These are phyloP conservation scores for Hapalemur alaotrensis DNA, from an alignment of 2,797 vertebrate genomes.

Conservation along the genomic window DNA sequence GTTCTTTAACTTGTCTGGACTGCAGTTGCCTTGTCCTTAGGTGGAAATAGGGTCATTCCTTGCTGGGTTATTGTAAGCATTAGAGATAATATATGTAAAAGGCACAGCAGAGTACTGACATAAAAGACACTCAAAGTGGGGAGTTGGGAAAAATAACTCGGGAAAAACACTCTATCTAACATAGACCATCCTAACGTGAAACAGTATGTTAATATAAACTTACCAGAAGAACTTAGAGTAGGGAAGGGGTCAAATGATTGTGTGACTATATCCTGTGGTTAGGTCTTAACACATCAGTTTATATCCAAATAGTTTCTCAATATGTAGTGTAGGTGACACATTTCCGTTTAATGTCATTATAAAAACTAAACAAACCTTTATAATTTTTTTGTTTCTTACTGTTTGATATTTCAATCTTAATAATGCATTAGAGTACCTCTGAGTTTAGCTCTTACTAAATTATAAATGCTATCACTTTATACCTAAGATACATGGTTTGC, in stretches of 20 bases:
- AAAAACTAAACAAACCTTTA: neutral
- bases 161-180: neutral
- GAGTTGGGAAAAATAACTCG: neutral
- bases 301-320: neutral
- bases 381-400: constrained; percentile 53
- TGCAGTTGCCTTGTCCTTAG: neutral
- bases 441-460: constrained; percentile 59
- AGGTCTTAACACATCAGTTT: neutral
- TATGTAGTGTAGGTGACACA: neutral
- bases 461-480: constrained; percentile 61
- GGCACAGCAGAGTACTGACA: neutral
- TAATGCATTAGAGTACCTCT: constrained; percentile 62
- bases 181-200: neutral
- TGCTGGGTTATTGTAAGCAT: neutral
- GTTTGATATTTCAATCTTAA: constrained; percentile 62
- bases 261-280: neutral
- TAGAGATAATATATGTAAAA: constrained; percentile 1
- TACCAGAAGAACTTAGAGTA: neutral
- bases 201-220: neutral
- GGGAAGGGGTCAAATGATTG: neutral
- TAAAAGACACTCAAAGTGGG: neutral
- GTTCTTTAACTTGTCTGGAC: neutral
- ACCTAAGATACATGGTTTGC: constrained; percentile 23
- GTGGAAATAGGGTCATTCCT: neutral
- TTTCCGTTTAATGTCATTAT: constrained; percentile 1